Conservation (phyloP, 2,113 vertebrate genomes). For the Entomyzon cyanotis region DNA sequence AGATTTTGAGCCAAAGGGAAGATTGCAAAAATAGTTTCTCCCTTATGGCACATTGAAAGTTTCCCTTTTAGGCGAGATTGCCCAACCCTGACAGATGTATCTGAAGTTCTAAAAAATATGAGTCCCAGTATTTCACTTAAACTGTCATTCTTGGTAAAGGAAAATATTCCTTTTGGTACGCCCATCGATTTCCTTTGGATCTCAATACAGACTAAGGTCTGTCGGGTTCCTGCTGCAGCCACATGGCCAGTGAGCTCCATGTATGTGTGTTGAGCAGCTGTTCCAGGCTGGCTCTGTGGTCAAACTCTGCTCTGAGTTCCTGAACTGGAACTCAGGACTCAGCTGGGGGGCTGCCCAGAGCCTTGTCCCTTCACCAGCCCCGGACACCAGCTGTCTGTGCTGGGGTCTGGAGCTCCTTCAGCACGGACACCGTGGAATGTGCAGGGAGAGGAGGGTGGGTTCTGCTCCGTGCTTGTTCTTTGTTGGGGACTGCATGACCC, state of each 20-base stretch:
- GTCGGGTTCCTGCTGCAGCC: accelerated
- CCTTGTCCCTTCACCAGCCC: background rate
- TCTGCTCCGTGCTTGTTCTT: background rate
- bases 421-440: accelerated
- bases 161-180: background rate
- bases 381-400: accelerated
- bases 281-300: background rate
- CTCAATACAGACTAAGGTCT: background rate
- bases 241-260: background rate
- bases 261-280: accelerated
- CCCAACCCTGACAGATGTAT: slow-evolving; percentile 52
- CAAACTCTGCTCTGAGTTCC: background rate
- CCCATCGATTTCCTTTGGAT: background rate
- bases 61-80: slow-evolving; percentile 45
- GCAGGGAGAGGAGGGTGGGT: too few species aligned
- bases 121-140: slow-evolving; percentile 21
- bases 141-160: background rate
- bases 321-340: too few species aligned
- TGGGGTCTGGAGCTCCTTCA: background rate
- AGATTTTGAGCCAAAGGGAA: slow-evolving; percentile 63
- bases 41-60: slow-evolving; percentile 54
- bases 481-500: accelerated
- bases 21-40: slow-evolving; percentile 59
- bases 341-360: background rate
- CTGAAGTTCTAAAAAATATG: slow-evolving; percentile 45